A percentile compares a stretch with the other conserved stretches of the same genome.
Evolutionary conservation across 2,797 vertebrate genomes (phyloP).

Genomic region (Phaenicophaeus curvirostris): DNA sequence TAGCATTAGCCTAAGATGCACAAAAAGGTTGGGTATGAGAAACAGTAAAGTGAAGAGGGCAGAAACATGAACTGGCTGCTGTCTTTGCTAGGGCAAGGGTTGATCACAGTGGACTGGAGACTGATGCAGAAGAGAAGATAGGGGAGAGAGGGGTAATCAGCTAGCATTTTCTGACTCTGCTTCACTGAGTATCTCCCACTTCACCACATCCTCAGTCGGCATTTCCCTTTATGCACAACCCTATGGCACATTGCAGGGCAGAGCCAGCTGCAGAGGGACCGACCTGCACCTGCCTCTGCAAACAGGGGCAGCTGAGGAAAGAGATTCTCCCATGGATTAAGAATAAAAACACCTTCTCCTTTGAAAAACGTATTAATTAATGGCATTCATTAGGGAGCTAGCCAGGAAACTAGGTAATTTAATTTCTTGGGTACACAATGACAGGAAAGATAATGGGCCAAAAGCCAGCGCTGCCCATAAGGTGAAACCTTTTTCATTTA

Average conservation of each 20-base stretch:
- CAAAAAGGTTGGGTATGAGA: not conserved
- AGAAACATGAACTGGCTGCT: not conserved
- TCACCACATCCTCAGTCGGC: accelerated
- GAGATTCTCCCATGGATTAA: not conserved
- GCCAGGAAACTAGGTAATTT: conserved; percentile 40
- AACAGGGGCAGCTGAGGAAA: not conserved
- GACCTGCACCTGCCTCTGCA: accelerated
- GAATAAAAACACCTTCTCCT: conserved; percentile 2
- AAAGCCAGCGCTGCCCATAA: not conserved
- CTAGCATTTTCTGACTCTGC: no score
- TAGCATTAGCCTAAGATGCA: not conserved
- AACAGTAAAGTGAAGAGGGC: not conserved
- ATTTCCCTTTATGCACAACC: not conserved
- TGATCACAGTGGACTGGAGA: not conserved
- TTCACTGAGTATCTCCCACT: not conserved
- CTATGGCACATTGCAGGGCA: accelerated
- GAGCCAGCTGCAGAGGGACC: accelerated
- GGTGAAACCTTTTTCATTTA: conserved; percentile 62
- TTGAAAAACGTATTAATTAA: conserved; percentile 56
- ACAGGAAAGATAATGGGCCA: not conserved
- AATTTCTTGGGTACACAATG: conserved; percentile 42
- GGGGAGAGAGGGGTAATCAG: not conserved
- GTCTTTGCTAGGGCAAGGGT: not conserved
- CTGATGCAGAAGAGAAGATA: not conserved
- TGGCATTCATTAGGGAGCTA: conserved; percentile 37